phyloP scores from a whole-genome alignment of 2,797 vertebrate genomes.

The Schizopygopsis malacanthus region DNA sequence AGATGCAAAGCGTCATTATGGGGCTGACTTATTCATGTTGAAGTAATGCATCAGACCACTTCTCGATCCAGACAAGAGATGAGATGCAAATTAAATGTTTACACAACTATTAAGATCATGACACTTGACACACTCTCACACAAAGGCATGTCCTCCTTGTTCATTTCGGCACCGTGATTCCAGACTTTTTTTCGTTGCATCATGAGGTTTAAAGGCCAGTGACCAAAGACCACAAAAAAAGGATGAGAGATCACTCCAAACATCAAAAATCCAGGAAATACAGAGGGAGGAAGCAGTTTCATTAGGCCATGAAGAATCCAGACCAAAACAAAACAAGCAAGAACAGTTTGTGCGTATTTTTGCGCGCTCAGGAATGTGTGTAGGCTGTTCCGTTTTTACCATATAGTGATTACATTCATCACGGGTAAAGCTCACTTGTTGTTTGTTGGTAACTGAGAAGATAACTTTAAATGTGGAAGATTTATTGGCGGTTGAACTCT shows the following conservation, averaged over 20 bases:
- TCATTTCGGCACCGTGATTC: constrained; percentile 15
- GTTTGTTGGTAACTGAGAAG: not conserved
- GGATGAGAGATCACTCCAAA: constrained; percentile 40
- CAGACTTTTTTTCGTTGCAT: not conserved
- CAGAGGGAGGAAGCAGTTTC: constrained; percentile 32
- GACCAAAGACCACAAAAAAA: constrained; percentile 45
- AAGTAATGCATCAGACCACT: constrained; percentile 38
- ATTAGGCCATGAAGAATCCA: constrained; percentile 20
- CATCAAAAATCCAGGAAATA: constrained; percentile 51
- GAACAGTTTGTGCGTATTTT: constrained; percentile 20
- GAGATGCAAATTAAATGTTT: constrained; percentile 22
- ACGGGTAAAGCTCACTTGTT: not conserved
- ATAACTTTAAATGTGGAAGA: constrained; percentile 36
- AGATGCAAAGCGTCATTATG: constrained; percentile 50
- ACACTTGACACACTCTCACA: constrained; percentile 6
- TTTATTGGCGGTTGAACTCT: constrained; percentile 18
- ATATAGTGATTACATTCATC: constrained; percentile 11
- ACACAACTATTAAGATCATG: constrained; percentile 19
- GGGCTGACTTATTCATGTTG: constrained; percentile 39
- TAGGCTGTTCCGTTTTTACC: constrained; percentile 31
- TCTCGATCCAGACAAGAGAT: constrained; percentile 16
- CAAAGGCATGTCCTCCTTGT: constrained; percentile 32
- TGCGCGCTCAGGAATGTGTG: constrained; percentile 7
- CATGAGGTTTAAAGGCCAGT: constrained; percentile 46
- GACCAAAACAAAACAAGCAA: constrained; percentile 32